Evolutionary conservation across 2,797 vertebrate genomes (phyloP), one percentile per base, ranked within the genome.

Genomic region (Microctenopoma lineatum): DNA sequence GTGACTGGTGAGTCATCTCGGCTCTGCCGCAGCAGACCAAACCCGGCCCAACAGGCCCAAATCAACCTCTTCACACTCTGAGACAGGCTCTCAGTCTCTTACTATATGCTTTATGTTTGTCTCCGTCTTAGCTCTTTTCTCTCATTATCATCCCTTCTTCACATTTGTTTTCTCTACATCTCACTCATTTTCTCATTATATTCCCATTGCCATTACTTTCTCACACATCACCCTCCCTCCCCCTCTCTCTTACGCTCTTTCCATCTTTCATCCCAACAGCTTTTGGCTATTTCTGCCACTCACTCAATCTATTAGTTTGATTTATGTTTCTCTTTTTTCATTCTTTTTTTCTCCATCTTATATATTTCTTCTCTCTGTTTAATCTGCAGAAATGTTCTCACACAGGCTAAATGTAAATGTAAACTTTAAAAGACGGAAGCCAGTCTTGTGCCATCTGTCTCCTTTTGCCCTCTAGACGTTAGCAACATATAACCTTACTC

Each of bases 1-100:
- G 84, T 87, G 83, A 75, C 53, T 66, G 76, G 84, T 87, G 87
- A 87, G 78, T 89, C 89, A 90, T 80, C 75, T 71, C 47, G 1
- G 65, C 80, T 83, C 70, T 52, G 80, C 61, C 4, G 73, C 77
- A 79, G 68, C 36, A 64, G 59, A 53, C 79, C 69, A 89, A 87
- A 83, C 84, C 82, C 70, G 82, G 88, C 90, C 67, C 41, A 42
- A 53, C 60, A 51, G 79, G 59, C 69, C 81, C 55, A 70, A 86
- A 88, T 86, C 81, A 86, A 69, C 84, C 77, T 65, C 77, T 47
- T 21, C 48, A 48, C 45, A 70, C 68, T 62, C 66, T 10, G 82
- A 79, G 84, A 83, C 74, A 38, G 39, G 53, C 68, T 82, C 59
- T 74, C 51, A 16, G 52, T 69, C 62, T 77, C 64, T 42, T 41